Evolutionary conservation across 2,113 vertebrate species (phyloP), one percentile per base, ranked within the genome.

Genomic region (Tautogolabrus adspersus): DNA sequence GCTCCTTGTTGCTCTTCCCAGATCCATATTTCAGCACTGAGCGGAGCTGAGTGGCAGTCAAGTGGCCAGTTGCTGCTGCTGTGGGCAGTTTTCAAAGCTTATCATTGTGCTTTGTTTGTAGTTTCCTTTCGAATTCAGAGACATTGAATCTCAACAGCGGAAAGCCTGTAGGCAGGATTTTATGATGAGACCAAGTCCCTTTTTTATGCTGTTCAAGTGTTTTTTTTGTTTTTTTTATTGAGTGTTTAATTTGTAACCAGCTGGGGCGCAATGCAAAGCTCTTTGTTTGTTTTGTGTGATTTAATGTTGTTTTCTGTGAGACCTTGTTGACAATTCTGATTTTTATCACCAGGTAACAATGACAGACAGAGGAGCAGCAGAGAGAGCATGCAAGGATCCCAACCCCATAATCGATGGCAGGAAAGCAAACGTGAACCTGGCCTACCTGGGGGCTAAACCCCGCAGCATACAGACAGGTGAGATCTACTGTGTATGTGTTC

Each of bases 391-490:
- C 88, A 99, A 99, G 92, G 98, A 99, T 87, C 97, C 98, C 1
- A 99, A 99, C 80, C 98, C 98, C 82, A 98, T 98, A 89, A 99
- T 99, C 0, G 98, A 99, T 13, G 98, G 97, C 78, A 95, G 98
- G 72, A 99, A 99, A 90, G 98, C 98, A 34, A 99, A 99, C 0
- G 98, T 99, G 79, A 99, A 99, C 94, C 92, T 99, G 88, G 97
- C 98, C 0, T 99, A 99, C 88, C 91, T 99, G 86, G 98, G 98
- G 10, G 98, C 98, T 82, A 99, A 99, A 88, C 98, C 98, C 0
- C 94, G 98, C 85, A 98, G 95, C 92, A 93, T 98, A 84, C 97
- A 99, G 90, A 95, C 96, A 58, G 97, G 98, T 98, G 92, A 95
- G 96, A 10, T 49, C 8, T 8, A 21, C 49, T 52, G 18, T n/a